phyloP scores from a whole-genome alignment of 2,797 vertebrate species.

The Muscicapa comitata region DNA sequence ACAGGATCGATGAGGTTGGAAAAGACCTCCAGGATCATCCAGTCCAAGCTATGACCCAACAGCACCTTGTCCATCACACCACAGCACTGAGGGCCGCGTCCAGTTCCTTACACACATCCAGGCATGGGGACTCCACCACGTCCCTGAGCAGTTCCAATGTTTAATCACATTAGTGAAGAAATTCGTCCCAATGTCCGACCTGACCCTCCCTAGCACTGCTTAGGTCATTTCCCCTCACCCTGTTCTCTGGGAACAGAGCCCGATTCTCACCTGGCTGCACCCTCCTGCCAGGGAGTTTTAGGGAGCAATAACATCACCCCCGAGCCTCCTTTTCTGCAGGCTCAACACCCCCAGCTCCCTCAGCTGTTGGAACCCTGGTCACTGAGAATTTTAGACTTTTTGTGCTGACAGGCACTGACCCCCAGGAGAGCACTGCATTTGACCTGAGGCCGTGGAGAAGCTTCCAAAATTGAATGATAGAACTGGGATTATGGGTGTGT shows the following conservation, averaged over 20 bases:
- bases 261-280: accelerated
- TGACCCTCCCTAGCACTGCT: accelerated
- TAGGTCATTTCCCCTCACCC: accelerated
- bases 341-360: background rate
- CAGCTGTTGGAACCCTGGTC: too few relatives aligned
- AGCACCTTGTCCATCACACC: background rate
- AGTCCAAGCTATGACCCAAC: too few relatives aligned
- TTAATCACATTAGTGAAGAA: background rate
- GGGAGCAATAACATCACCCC: background rate
- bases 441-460: too few relatives aligned
- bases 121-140: accelerated
- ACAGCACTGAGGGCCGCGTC: background rate
- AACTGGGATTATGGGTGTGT: too few relatives aligned
- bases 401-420: too few relatives aligned
- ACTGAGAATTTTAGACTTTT: too few relatives aligned
- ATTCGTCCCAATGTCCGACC: too few relatives aligned
- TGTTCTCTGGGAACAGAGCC: background rate
- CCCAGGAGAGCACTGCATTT: too few relatives aligned
- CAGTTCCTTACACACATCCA: background rate
- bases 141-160: background rate
- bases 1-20: accelerated
- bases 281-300: background rate
- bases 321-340: background rate
- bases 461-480: too few relatives aligned
- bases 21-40: background rate